Conservation (phyloP, 2,113 vertebrate genomes). For the Anolis carolinensis region DNA sequence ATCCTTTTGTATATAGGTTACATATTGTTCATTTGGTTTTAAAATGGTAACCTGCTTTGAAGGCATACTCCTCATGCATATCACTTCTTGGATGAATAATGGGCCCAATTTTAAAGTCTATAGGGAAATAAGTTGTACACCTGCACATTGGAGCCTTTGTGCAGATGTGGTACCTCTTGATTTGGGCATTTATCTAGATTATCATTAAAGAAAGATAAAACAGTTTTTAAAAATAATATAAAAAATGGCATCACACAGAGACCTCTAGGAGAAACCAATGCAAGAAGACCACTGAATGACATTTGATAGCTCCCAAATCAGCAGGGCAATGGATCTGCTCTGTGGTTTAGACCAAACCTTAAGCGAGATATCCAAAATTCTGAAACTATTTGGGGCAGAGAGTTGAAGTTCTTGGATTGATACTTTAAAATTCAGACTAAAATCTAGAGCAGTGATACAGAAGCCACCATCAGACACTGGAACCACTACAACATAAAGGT, state of each 20-base stretch:
- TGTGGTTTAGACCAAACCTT: neutral
- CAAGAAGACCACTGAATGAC: neutral
- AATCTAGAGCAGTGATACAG: too few relatives aligned
- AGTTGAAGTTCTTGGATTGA: too few relatives aligned
- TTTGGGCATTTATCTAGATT: neutral
- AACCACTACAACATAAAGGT: too few relatives aligned
- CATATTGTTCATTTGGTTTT: neutral
- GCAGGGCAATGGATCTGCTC: neutral
- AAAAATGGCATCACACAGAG: neutral
- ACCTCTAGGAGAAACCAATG: neutral
- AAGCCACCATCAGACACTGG: too few relatives aligned
- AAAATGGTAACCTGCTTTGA: neutral
- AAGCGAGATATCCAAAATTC: too few relatives aligned
- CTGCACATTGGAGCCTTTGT: neutral
- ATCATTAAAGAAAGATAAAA: conserved; percentile 35
- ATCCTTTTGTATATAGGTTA: neutral
- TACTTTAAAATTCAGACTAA: too few relatives aligned
- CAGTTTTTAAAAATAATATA: too few relatives aligned
- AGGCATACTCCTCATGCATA: neutral
- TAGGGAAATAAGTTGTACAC: neutral
- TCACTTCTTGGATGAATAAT: neutral
- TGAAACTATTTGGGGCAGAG: neutral
- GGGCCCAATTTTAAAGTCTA: neutral
- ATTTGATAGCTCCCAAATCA: neutral
- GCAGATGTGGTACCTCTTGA: neutral